A percentile compares a stretch with the other conserved stretches of the same genome.
These are phyloP conservation scores for Pollimyrus isidori DNA, from an alignment of 2,113 vertebrate genomes.

Conservation along the genomic window DNA sequence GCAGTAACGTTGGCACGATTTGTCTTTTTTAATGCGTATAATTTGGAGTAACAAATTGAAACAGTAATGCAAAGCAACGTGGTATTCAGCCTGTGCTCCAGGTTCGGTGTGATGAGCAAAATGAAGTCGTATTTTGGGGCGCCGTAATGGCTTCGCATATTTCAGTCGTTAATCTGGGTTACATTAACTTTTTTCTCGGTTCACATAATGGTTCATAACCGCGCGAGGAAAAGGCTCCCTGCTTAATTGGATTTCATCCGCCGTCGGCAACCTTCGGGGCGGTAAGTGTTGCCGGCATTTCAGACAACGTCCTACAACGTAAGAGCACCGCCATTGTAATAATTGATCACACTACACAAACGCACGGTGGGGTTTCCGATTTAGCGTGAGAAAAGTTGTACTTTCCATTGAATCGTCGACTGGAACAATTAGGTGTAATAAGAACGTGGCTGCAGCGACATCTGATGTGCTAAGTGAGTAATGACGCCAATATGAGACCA, in stretches of 20 bases:
- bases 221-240: background rate
- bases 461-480: background rate
- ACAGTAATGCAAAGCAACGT: background rate
- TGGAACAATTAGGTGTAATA: background rate
- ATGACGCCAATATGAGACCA: background rate
- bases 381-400: background rate
- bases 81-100: background rate
- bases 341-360: background rate
- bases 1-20: background rate
- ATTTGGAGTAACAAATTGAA: background rate
- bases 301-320: background rate
- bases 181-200: background rate
- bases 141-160: background rate
- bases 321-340: background rate
- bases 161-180: background rate
- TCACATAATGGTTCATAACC: background rate
- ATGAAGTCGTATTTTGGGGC: background rate
- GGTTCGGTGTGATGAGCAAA: background rate
- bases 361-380: background rate
- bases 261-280: background rate
- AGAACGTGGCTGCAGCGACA: background rate
- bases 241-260: background rate
- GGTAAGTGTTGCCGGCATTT: background rate
- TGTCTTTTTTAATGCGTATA: background rate
- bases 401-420: background rate